Conservation (phyloP, 2,888 invertebrate species). For the Dascillus cervinus region DNA sequence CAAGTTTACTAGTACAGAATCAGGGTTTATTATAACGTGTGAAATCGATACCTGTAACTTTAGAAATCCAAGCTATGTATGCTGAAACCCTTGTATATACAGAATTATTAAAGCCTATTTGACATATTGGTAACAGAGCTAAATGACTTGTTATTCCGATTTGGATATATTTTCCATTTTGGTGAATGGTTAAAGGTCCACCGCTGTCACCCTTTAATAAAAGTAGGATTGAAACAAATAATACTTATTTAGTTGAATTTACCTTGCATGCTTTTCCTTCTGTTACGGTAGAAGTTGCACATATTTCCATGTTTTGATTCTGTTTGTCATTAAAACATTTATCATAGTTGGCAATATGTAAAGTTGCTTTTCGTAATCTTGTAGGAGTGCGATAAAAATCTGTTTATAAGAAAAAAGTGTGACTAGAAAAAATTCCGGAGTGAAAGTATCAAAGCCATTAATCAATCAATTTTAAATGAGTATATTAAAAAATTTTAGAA, state of each 20-base stretch:
- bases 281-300: conserved; percentile 33
- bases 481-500: too few species aligned
- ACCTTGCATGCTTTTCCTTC: conserved; percentile 41
- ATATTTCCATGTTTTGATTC: conserved; percentile 27
- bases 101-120: conserved; percentile 36
- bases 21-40: background rate
- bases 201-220: conserved; percentile 37
- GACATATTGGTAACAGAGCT: conserved; percentile 34
- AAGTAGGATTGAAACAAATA: conserved; percentile 3
- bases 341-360: conserved; percentile 31
- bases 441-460: too few species aligned
- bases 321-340: conserved; percentile 30
- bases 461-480: too few species aligned
- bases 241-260: conserved; percentile 7
- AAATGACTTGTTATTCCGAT: conserved; percentile 38
- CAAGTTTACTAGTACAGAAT: background rate
- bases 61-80: conserved; percentile 35
- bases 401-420: too few species aligned
- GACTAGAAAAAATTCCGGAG: too few species aligned
- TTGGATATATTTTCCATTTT: conserved; percentile 29
- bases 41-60: conserved; percentile 32
- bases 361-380: conserved; percentile 31
- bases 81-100: conserved; percentile 37
- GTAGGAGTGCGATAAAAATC: conserved; percentile 33
- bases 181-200: conserved; percentile 33